Evolutionary conservation across 2,113 vertebrate genomes (phyloP).

Genomic region (Barbus barbus): DNA sequence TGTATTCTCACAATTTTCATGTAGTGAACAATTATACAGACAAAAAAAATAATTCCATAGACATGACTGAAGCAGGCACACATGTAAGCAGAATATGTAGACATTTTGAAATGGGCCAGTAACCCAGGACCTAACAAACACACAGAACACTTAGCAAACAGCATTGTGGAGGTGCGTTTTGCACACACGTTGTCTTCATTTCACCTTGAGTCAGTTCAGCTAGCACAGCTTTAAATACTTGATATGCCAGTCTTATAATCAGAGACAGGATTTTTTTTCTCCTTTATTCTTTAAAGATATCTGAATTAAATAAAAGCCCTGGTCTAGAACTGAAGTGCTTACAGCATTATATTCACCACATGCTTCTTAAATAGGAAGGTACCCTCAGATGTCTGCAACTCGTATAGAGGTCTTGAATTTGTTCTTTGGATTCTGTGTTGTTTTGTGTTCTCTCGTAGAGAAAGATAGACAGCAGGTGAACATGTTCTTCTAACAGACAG

Average conservation of each 20-base stretch:
- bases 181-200: background rate
- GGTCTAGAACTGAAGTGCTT: background rate
- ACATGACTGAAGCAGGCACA: background rate
- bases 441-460: background rate
- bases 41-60: background rate
- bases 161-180: background rate
- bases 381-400: background rate
- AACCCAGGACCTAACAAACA: background rate
- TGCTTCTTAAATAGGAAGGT: background rate
- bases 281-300: background rate
- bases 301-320: background rate
- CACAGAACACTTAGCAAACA: background rate
- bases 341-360: background rate
- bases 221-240: background rate
- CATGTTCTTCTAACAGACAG: conserved; percentile 9
- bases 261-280: background rate
- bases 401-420: background rate
- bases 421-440: conserved; percentile 4
- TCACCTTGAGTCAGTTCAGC: background rate
- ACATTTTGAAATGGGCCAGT: background rate
- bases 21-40: background rate
- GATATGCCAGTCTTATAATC: background rate
- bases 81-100: background rate
- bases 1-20: too few relatives aligned
- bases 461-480: background rate